Evolutionary conservation across 1,140 invertebrate genomes (phyloP).

Genomic region (Drosophila orena): DNA sequence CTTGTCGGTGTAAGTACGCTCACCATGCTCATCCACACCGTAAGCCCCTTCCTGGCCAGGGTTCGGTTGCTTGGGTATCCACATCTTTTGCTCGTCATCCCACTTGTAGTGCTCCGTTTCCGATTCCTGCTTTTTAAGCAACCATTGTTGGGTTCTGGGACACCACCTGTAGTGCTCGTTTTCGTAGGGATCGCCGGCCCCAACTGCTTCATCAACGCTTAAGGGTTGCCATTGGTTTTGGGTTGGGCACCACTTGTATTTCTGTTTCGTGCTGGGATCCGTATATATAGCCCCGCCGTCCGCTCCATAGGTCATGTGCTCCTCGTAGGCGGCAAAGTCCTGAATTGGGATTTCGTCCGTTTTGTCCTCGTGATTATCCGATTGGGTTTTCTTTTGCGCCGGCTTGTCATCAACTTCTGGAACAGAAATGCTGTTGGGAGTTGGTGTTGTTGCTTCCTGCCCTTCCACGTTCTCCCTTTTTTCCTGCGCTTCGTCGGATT

Average conservation of each 20-base stretch:
- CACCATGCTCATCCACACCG: conserved; percentile 90
- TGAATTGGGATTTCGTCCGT: conserved; percentile 19
- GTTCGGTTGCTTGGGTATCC: conserved; percentile 59
- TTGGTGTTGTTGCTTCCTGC: not conserved
- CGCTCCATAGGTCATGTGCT: conserved; percentile 88
- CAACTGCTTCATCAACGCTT: conserved; percentile 30
- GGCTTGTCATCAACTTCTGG: not conserved
- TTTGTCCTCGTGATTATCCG: not conserved
- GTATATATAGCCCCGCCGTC: conserved; percentile 90
- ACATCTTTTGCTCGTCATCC: conserved; percentile 79
- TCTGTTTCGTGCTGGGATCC: conserved; percentile 88
- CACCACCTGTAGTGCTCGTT: conserved; percentile 90
- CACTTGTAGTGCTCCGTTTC: conserved; percentile 84
- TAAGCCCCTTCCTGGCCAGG: conserved; percentile 86
- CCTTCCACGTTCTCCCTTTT: not conserved
- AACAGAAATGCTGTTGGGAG: not conserved
- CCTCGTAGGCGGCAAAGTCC: conserved; percentile 84
- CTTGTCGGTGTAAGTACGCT: conserved; percentile 92
- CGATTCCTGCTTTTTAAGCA: conserved; percentile 85
- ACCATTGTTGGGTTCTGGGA: conserved; percentile 88
- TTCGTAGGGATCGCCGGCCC: conserved; percentile 86
- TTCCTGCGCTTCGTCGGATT: not conserved
- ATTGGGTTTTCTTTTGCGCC: not conserved
- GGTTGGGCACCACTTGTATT: conserved; percentile 89
- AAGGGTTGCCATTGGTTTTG: conserved; percentile 87